Base-by-base conservation (phyloP, 2,888 invertebrate species). In the Patella ulyssiponensis region DNA sequence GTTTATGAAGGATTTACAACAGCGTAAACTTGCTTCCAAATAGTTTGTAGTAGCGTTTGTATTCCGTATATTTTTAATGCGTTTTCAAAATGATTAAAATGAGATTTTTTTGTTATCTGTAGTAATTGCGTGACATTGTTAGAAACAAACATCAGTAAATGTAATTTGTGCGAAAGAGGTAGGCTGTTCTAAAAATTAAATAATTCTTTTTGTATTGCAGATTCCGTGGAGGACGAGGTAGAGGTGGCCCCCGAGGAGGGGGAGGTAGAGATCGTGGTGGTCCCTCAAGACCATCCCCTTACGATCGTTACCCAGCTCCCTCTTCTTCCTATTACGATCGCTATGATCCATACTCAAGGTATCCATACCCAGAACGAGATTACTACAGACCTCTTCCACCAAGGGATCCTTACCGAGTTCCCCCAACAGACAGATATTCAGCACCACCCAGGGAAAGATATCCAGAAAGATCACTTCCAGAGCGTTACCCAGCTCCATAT, bases 321-420 rank as follows among this genome's bases (percentile, higher is more conserved):
- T 73, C 75, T 27, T 76, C 77, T 23, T 74, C 58, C 15, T 75
- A 78, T 9, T 82, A 79, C 27, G 83, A 83, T 44, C 71, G 80
- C 14, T 83, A 81, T 79, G 83, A 83, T 70, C 80, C 83, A 0
- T 83, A 83, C 72, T 83, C 80, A 54, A 80, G 83, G 53, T 81
- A 82, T 70, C 74, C 80, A 9, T 83, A 81, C 74, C 84, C 84
- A 58, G 82, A 85, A 51, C 73, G 81, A 51, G 86, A 86, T 11
- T 88, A 87, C 76, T 82, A 83, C 69, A 80, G 87, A 76, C 83
- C 83, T 27, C 84, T 86, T 64, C 83, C 86, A 54, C 82, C 84
- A 27, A 83, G 84, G 79, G 86, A 87, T 64, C 79, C 82, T 33
- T 85, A 84, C 58, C 79, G 81, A 54, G 82, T 81, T 51, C 83